Conservation (phyloP, 1,140 invertebrate species). For the Xylocopa sonorina region DNA sequence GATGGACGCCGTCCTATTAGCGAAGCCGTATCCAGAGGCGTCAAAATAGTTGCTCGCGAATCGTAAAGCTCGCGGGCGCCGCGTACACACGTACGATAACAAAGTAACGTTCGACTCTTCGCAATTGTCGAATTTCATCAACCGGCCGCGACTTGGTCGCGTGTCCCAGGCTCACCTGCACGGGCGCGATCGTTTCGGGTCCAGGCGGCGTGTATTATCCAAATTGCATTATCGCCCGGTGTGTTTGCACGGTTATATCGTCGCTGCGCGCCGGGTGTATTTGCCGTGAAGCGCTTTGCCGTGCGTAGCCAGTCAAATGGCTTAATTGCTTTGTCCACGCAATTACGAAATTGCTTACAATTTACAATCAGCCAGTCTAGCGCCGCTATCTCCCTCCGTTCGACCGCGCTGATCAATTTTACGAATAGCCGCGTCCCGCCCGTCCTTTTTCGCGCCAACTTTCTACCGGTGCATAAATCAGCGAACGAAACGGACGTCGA, state of each 20-base stretch:
- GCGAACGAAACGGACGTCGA: conserved; percentile 26
- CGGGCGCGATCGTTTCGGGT: conserved; percentile 37
- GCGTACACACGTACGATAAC: background rate
- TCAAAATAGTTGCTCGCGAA: background rate
- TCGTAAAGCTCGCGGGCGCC: background rate
- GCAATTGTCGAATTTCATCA: conserved; percentile 61
- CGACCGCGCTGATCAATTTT: conserved; percentile 39
- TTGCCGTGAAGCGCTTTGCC: conserved; percentile 66
- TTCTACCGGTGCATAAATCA: conserved; percentile 62
- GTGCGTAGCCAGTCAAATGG: conserved; percentile 72
- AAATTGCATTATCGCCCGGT: conserved; percentile 75
- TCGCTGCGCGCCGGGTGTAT: conserved; percentile 65
- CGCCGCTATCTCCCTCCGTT: conserved; percentile 36
- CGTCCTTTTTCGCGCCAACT: conserved; percentile 57
- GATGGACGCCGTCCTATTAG: conserved; percentile 1
- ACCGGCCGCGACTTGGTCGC: conserved; percentile 48
- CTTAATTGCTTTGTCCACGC: conserved; percentile 77
- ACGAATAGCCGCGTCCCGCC: conserved; percentile 12
- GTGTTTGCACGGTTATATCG: conserved; percentile 73
- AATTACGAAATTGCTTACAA: conserved; percentile 79
- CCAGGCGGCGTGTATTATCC: conserved; percentile 70
- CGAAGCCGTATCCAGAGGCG: background rate
- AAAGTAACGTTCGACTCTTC: conserved; percentile 52
- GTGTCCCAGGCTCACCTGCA: conserved; percentile 49
- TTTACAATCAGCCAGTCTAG: conserved; percentile 71